Evolutionary conservation across 1,140 invertebrate genomes (phyloP), one percentile per base, ranked within the genome.

Genomic region (Bombus consobrinus): DNA sequence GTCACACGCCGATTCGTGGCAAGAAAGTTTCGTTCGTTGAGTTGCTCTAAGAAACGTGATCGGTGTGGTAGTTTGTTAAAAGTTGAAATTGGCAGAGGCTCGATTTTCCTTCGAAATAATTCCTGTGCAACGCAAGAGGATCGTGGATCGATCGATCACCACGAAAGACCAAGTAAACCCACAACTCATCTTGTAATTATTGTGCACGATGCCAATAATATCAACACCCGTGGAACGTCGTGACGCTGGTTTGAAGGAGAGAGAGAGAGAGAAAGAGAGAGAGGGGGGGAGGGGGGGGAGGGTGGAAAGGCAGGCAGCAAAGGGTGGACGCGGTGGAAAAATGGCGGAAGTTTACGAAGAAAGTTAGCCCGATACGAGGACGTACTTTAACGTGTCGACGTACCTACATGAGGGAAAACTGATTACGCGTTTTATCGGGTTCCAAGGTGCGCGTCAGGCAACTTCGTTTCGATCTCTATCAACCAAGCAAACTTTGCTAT

Each of bases 111-210:
- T 77, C 74, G 84, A 83, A 89, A 89, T 86, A 89, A 88, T 81
- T 87, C 53, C 75, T 71, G 47, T 68, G 66, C 80, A 68, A 66
- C 64, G n/a, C 85, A 66, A 72, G 71, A 13, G 22, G 37, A 74
- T 81, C 41, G 57, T 1, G 22, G 66, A 69, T 62, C 88, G 86
- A 90, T 90, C 89, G 74, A 89, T 90, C 88, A 87, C 81, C 41
- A 1, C 76, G 68, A 43, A 80, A 32, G n/a, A 68, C 77, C 73
- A 85, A 81, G 74, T 87, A 81, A 89, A 89, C 83, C 73, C 74
- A 71, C 85, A 76, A 85, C 88, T 90, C 89, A 87, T 90, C 89
- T 43, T 81, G 75, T 90, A 90, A 90, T 90, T 90, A 85, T 90
- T 87, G 88, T 80, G 34, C 72, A 66, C 83, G 88, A 80, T 85